These are phyloP conservation scores for Coenobita brevimanus DNA, from an alignment of 1,140 invertebrate species.

Conservation along the genomic window DNA sequence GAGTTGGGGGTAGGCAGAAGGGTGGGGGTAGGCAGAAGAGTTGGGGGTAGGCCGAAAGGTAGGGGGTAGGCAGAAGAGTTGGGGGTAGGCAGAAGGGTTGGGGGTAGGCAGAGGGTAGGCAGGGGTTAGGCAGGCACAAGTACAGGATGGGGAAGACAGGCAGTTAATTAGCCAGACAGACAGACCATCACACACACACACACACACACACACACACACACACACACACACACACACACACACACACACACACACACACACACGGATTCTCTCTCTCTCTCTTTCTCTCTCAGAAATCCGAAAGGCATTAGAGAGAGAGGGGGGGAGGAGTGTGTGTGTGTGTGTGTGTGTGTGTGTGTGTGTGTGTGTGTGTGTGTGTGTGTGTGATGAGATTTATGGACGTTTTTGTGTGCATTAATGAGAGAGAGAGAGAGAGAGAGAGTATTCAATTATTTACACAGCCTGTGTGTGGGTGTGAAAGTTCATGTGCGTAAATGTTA, in stretches of 20 bases:
- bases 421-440: too few species aligned
- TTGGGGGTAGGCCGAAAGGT: too few species aligned
- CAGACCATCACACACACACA: neutral
- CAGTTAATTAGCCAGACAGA: neutral
- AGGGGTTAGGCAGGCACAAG: too few species aligned
- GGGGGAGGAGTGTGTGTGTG: neutral
- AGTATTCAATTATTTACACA: too few species aligned
- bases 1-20: neutral
- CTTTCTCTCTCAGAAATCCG: neutral
- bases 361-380: neutral
- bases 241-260: neutral
- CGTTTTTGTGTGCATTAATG: neutral
- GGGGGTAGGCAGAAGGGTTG: too few species aligned
- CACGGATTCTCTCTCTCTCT: neutral
- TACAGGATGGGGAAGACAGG: neutral
- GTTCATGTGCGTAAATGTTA: too few species aligned
- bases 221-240: neutral
- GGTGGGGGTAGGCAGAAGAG: too few species aligned
- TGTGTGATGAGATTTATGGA: neutral
- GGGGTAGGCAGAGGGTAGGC: too few species aligned
- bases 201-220: neutral
- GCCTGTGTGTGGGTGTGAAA: constrained; percentile 4
- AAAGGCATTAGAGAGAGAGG: too few species aligned
- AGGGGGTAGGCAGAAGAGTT: too few species aligned
- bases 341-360: constrained; percentile 16